phyloP scores from a whole-genome alignment of 2,113 vertebrate genomes.

The Rhizomys pruinosus region DNA sequence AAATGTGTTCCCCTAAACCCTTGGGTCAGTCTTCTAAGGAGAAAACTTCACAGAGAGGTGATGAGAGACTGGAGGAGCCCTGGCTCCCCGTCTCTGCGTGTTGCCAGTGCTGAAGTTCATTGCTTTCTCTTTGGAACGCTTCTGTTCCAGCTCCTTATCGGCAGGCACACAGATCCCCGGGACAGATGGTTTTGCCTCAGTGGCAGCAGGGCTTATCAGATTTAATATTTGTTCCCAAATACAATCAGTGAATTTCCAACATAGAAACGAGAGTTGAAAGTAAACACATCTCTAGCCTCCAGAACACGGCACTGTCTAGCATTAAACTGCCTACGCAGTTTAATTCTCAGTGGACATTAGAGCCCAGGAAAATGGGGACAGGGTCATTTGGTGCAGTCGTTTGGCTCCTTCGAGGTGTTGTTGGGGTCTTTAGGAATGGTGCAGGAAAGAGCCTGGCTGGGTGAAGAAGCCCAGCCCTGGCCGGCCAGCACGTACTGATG shows the following conservation, averaged over 20 bases:
- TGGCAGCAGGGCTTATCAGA: conserved; percentile 76
- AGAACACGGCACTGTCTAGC: background rate
- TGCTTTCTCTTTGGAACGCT: conserved; percentile 59
- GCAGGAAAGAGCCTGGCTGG: background rate
- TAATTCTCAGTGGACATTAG: conserved; percentile 50
- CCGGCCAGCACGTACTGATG: background rate
- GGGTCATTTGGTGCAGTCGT: background rate
- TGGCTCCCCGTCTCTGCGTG: background rate
- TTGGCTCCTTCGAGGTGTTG: background rate
- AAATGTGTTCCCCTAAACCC: background rate
- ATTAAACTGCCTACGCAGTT: background rate
- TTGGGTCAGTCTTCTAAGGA: background rate
- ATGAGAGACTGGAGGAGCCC: background rate
- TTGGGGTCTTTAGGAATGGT: background rate
- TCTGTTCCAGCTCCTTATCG: conserved; percentile 49
- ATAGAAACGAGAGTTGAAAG: conserved; percentile 49
- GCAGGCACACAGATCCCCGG: conserved; percentile 62
- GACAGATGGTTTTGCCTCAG: conserved; percentile 74
- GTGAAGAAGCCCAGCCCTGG: background rate
- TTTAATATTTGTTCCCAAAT: conserved; percentile 72
- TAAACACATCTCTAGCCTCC: conserved; percentile 39
- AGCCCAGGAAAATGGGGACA: background rate
- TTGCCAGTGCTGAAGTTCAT: background rate
- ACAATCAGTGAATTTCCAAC: conserved; percentile 67
- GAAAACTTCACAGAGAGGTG: background rate